Conservation (phyloP, 2,797 vertebrate genomes). For the Poeciliopsis presidionis region DNA sequence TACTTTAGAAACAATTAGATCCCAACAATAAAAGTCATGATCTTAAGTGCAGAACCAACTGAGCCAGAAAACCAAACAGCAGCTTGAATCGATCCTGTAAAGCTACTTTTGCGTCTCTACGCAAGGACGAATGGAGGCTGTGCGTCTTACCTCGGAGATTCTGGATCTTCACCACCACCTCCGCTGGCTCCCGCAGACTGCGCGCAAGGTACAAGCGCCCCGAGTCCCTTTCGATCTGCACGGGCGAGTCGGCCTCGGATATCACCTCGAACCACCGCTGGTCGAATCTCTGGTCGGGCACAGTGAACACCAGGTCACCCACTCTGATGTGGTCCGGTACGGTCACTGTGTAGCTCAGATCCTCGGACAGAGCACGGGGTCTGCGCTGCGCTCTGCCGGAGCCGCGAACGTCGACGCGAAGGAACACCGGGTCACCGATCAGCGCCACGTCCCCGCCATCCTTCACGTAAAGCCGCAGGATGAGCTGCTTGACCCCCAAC, state of each 20-base stretch:
- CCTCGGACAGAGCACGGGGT: constrained; percentile 70
- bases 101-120: constrained; percentile 11
- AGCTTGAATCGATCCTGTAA: neutral
- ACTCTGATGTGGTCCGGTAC: constrained; percentile 76
- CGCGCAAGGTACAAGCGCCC: constrained; percentile 82
- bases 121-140: neutral
- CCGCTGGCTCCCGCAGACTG: constrained; percentile 61
- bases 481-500: constrained; percentile 62
- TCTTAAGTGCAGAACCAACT: neutral
- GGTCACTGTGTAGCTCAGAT: constrained; percentile 79
- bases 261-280: constrained; percentile 84
- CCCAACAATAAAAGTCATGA: neutral
- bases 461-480: constrained; percentile 64
- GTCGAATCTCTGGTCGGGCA: constrained; percentile 82
- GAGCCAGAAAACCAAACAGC: neutral
- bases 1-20: neutral
- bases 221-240: constrained; percentile 83
- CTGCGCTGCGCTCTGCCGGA: constrained; percentile 42
- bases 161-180: constrained; percentile 80
- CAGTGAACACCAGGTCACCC: constrained; percentile 86
- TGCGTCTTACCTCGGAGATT: constrained; percentile 73
- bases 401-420: constrained; percentile 59
- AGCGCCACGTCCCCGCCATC: constrained; percentile 71
- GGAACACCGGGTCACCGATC: constrained; percentile 67
- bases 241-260: constrained; percentile 67